Percentiles rank a stretch among this genome's conserved stretches.
Evolutionary conservation across 1,140 invertebrate species (phyloP).

Genomic region (Steinernema feltiae): DNA sequence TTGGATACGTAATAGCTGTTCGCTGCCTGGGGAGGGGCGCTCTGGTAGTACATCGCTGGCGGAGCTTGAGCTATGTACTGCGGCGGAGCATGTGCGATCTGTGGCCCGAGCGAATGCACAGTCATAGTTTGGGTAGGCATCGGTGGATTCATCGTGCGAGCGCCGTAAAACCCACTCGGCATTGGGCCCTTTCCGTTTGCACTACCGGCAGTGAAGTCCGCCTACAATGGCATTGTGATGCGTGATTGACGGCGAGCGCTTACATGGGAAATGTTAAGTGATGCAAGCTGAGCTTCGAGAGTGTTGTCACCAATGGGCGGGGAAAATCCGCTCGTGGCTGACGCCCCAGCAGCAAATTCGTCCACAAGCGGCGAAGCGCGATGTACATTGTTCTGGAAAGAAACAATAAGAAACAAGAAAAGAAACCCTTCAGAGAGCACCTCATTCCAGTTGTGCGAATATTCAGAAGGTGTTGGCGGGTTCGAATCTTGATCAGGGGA

Average conservation of each 20-base stretch:
- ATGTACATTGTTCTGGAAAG: background rate
- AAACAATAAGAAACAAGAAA: background rate
- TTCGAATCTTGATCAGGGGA: constrained; percentile 19
- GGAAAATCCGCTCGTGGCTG: background rate
- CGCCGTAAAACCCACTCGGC: constrained; percentile 2
- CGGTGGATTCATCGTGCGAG: background rate
- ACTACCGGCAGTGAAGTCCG: background rate
- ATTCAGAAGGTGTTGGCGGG: background rate
- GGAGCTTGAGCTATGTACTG: background rate
- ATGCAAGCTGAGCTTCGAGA: background rate
- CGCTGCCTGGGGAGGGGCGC: background rate
- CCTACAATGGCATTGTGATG: background rate
- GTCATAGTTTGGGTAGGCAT: background rate
- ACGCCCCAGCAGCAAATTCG: background rate
- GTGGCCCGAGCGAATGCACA: background rate
- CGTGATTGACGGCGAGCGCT: background rate
- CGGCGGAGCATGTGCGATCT: too few relatives aligned
- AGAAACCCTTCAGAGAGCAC: background rate
- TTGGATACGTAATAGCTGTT: background rate
- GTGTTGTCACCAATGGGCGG: background rate
- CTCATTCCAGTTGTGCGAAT: background rate
- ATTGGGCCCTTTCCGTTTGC: background rate
- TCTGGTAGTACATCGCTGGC: constrained; percentile 1
- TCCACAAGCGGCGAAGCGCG: background rate
- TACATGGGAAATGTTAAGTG: constrained; percentile 5